Base-by-base conservation (phyloP, 2,113 vertebrate species). In the Heloderma charlesbogerti region DNA sequence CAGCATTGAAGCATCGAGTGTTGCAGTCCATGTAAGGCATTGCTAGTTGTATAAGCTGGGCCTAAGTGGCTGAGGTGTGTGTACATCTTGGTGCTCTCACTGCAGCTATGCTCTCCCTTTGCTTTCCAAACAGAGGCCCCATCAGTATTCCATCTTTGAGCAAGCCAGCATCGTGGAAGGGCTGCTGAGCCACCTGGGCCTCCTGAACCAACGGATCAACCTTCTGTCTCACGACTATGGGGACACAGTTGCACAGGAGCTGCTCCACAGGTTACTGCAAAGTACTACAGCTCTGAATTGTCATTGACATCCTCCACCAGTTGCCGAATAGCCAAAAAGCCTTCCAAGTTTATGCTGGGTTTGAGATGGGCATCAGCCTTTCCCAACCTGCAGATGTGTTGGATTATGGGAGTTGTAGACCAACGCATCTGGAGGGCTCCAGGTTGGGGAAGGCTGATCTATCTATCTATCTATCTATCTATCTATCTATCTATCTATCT, bases 161-260 rank as follows among this genome's bases (percentile, higher is more conserved):
- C 99, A 99, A 96, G 99, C 99, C 88, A 98, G 95, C 90, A 97
- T 99, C 0, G 98, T 99, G 60, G 98, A 99, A 95, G 98, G 98
- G 0, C 97, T 99, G 92, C 90, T 98, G 90, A 94, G 93, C 22
- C 98, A 99, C 84, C 92, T 99, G 6, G 98, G 98, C 40, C 97
- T 99, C n/a, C 93, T 82, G 71, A 97, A 97, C 90, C 98, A 98
- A 83, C 96, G 97, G 75, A 92, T 99, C 90, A 99, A 99, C 88
- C 96, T 99, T 3, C 72, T 99, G 91, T 98, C 99, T 48, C 99
- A 99, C 0, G 98, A 99, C 45, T 99, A 99, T 0, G 99, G 99
- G 1, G 99, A 99, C 87, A 99, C 98, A 0, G 99, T 99, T 0
- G 99, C 99, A 0, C 98, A 99, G 92, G 99, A 99, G 96, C 98